phyloP scores from a whole-genome alignment of 2,113 vertebrate genomes.

The Campylomormyrus tamandua region DNA sequence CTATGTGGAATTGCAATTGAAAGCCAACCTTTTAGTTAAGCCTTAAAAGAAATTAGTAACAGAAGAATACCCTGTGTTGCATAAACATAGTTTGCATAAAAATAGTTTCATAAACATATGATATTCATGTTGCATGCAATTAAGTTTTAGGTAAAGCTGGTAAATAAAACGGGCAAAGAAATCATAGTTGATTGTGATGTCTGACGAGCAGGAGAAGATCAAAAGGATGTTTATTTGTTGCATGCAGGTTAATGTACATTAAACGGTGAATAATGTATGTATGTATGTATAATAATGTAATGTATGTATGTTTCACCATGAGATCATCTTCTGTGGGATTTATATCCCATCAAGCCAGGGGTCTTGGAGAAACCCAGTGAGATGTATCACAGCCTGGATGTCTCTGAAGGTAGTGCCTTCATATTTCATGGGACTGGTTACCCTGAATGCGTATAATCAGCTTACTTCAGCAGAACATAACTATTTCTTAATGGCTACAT shows the following conservation, averaged over 20 bases:
- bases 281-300: background rate
- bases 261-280: background rate
- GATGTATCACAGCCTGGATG: background rate
- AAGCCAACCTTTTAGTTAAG: background rate
- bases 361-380: background rate
- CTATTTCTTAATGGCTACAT: background rate
- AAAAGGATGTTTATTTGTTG: background rate
- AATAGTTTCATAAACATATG: background rate
- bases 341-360: background rate
- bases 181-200: background rate
- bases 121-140: background rate
- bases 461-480: background rate
- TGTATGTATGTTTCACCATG: background rate
- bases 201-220: background rate
- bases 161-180: background rate
- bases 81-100: background rate
- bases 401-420: background rate
- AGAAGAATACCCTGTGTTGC: background rate
- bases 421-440: background rate
- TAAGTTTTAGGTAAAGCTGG: background rate
- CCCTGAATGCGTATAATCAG: background rate
- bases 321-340: background rate
- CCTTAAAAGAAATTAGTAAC: background rate
- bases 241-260: background rate
- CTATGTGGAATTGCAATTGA: background rate